Conservation (phyloP, 2,888 invertebrate species). For the Antheraea yamamai region DNA sequence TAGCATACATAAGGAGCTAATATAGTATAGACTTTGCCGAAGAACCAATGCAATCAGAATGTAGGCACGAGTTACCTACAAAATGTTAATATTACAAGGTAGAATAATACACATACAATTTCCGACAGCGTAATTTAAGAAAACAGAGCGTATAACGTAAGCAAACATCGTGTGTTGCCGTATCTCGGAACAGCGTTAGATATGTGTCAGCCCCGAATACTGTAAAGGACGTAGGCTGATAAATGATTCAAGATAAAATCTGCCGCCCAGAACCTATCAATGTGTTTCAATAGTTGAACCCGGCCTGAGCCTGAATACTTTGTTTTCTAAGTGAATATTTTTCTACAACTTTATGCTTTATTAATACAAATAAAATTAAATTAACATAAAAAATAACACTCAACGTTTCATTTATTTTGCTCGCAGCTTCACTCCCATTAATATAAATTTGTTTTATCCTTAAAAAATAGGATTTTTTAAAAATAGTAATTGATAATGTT, state of each 20-base stretch:
- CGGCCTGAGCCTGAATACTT: background rate
- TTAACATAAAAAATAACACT: no score
- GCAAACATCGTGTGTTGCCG: background rate
- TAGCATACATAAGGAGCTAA: background rate
- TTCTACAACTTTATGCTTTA: no score
- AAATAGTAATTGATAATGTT: no score
- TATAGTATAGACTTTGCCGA: background rate
- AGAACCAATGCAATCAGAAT: background rate
- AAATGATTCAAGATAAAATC: slow-evolving; percentile 3
- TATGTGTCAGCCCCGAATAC: background rate
- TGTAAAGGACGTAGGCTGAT: background rate
- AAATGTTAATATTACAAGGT: background rate
- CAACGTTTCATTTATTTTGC: no score
- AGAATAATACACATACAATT: background rate
- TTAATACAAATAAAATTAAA: no score
- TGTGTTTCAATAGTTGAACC: background rate
- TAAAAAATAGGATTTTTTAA: no score
- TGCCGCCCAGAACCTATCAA: background rate
- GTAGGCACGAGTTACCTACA: background rate
- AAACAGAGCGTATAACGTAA: slow-evolving; percentile 7
- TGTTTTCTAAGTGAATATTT: no score
- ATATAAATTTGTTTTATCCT: no score
- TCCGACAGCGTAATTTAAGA: background rate
- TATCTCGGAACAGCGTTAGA: background rate
- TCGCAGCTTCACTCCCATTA: no score